Percentiles rank a stretch among this genome's conserved stretches.
These are phyloP conservation scores for Lumbricus terrestris DNA, from an alignment of 2,888 invertebrate genomes.

Conservation along the genomic window DNA sequence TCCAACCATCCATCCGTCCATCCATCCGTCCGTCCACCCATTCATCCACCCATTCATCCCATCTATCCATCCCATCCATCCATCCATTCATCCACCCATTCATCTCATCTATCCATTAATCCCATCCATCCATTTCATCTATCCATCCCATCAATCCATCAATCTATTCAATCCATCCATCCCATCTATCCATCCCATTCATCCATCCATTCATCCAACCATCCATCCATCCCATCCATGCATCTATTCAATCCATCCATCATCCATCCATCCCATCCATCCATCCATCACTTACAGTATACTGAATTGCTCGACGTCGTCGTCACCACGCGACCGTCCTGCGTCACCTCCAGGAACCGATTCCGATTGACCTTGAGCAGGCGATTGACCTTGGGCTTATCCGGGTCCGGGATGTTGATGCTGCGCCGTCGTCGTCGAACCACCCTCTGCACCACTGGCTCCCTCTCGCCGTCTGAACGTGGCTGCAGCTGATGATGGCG, in stretches of 20 bases:
- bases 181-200: not conserved
- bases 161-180: not conserved
- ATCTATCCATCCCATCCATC: not conserved
- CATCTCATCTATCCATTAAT: not conserved
- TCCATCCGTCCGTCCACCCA: no score
- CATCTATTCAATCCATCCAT: not conserved
- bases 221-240: not conserved
- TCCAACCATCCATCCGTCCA: no score
- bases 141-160: not conserved
- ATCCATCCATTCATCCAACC: not conserved
- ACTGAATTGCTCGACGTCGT: not conserved
- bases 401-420: not conserved
- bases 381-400: not conserved
- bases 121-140: not conserved
- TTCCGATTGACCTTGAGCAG: conserved; percentile 7
- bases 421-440: not conserved
- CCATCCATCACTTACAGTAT: not conserved
- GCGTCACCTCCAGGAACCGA: not conserved
- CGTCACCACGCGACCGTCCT: not conserved
- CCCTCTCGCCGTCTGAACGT: not conserved
- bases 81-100: not conserved
- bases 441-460: not conserved
- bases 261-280: not conserved
- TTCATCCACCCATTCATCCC: not conserved
- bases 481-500: no score